Evolutionary conservation across 2,888 invertebrate species (phyloP).

Genomic region (Lepidocyrtoides sp.): DNA sequence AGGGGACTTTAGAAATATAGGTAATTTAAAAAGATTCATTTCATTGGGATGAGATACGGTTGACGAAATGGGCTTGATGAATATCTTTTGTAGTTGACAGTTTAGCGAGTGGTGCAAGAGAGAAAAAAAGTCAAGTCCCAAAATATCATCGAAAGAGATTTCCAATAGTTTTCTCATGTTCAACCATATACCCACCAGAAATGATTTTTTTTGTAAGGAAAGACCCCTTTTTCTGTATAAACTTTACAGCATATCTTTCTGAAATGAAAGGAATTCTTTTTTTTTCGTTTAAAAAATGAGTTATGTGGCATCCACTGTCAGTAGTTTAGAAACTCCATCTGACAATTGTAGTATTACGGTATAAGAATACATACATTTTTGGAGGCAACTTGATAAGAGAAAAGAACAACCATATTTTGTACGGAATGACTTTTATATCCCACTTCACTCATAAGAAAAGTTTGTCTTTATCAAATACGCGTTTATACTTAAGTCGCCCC

Average conservation of each 20-base stretch:
- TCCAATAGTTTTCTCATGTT: background rate
- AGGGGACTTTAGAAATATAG: conserved; percentile 69
- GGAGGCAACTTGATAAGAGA: background rate
- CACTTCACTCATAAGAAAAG: background rate
- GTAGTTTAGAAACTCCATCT: conserved; percentile 34
- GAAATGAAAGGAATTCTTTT: background rate
- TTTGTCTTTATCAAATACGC: background rate
- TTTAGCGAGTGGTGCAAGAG: conserved; percentile 43
- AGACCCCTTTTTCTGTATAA: background rate
- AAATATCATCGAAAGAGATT: background rate
- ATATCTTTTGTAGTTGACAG: conserved; percentile 69
- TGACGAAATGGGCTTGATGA: conserved; percentile 80
- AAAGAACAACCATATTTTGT: background rate
- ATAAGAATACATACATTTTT: background rate
- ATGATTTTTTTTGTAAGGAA: background rate
- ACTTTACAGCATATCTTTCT: background rate
- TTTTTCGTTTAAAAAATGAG: conserved; percentile 11
- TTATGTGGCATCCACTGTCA: conserved; percentile 61
- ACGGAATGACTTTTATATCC: background rate
- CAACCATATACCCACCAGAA: background rate
- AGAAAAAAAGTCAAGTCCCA: background rate
- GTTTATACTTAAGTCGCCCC: conserved; percentile 41
- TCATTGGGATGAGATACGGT: conserved; percentile 77
- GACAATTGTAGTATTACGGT: background rate
- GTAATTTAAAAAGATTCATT: conserved; percentile 77